Evolutionary conservation across 2,888 invertebrate genomes (phyloP), one percentile per base, ranked within the genome.

Genomic region (Aricia artaxerxes): DNA sequence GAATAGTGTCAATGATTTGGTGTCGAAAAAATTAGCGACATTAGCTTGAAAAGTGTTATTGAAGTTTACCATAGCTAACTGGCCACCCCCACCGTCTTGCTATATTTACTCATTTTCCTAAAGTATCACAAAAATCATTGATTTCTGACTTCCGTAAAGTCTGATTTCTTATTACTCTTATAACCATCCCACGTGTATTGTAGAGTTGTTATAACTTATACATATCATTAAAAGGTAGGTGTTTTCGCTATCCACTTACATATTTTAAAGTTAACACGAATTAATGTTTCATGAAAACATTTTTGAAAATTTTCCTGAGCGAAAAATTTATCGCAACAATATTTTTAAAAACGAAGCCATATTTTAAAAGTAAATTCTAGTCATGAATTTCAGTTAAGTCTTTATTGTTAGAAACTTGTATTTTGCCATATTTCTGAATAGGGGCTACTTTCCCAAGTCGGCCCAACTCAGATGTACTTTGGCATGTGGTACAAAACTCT

Each of bases 401-500:
- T 31, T 31, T 64, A 64, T 64, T 69, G 69, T 69, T 69, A 35
- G 7, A 44, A 73, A 44, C 73, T 44, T 44, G 31, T 72, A 72
- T 44, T 57, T 53, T 53, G 76, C 76, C 35, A 57, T 57, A 57
- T 57, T 57, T 75, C 13, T 76, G 31, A 13, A 57, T 57, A 31
- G 60, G 73, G 44, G 35, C 11, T 31, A 75, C 75, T 75, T 73
- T 75, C 13, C 31, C 75, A 44, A 79, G 40, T 61, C 31, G 60
- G 73, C 77, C 80, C 13, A 78, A 75, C 79, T 78, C 76, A 69
- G 49, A 77, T 80, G 64, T 80, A 79, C 61, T 79, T 78, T 60
- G 78, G 78, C 77, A 53, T 75, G 64, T 78, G 84, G 83, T 85
- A 87, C 86, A 86, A 87, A 88, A 85, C 83, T 85, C 82, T 82